Evolutionary conservation across 2,797 vertebrate species (phyloP).

Genomic region (Amblyraja radiata): DNA sequence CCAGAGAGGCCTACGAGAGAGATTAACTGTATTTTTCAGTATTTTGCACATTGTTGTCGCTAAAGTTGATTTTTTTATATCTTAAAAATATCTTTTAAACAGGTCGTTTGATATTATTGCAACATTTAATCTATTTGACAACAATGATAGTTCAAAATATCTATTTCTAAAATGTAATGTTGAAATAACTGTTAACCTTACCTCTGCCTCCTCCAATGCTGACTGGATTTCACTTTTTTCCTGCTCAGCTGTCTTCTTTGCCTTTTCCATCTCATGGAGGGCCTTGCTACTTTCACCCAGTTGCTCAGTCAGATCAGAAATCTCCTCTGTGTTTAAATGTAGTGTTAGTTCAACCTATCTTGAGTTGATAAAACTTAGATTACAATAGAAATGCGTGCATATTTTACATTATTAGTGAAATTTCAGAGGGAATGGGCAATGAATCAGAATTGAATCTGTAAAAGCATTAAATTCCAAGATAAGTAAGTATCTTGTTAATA

Average conservation of each 20-base stretch:
- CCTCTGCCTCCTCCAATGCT: constrained; percentile 63
- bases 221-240: constrained; percentile 69
- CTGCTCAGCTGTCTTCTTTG: constrained; percentile 67
- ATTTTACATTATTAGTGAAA: neutral
- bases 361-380: neutral
- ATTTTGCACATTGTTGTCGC: neutral
- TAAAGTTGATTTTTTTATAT: no score
- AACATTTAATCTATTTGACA: neutral
- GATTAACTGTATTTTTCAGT: neutral
- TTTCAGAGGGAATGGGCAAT: neutral
- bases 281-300: constrained; percentile 63
- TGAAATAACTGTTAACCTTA: constrained; percentile 38
- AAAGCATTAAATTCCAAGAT: no score
- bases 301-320: constrained; percentile 69
- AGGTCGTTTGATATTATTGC: neutral
- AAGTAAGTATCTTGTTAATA: no score
- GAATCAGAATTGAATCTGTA: neutral
- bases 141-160: neutral
- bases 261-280: constrained; percentile 68
- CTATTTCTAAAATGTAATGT: neutral
- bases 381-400: neutral
- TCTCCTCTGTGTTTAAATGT: constrained; percentile 60
- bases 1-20: constrained; percentile 46
- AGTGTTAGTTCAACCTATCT: neutral
- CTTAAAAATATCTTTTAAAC: no score